Conservation (phyloP, 2,888 invertebrate genomes). For the Eurytoma adleriae region DNA sequence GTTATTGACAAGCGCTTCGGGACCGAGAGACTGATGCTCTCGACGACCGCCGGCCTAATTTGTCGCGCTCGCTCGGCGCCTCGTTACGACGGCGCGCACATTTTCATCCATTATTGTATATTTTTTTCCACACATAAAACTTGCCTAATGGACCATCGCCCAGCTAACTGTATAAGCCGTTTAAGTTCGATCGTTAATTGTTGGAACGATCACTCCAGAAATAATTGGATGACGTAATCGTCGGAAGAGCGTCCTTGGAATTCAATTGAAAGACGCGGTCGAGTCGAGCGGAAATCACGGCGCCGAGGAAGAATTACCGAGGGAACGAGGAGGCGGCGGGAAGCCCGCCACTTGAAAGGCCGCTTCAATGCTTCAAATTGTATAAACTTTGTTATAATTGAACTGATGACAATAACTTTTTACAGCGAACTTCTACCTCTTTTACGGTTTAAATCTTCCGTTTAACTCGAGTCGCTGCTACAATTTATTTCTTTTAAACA, state of each 20-base stretch:
- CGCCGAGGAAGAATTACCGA: conserved; percentile 45
- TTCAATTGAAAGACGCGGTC: conserved; percentile 59
- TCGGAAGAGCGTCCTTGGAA: conserved; percentile 60
- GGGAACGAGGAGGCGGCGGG: conserved; percentile 34
- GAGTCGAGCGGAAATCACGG: conserved; percentile 61
- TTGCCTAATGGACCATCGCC: conserved; percentile 46
- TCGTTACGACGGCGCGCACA: not conserved
- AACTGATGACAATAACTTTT: conserved; percentile 51
- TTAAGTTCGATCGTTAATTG: conserved; percentile 66
- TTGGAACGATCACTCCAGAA: conserved; percentile 67
- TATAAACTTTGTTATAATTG: conserved; percentile 53
- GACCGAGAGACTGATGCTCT: not conserved
- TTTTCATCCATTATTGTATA: not conserved
- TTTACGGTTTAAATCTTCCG: conserved; percentile 13
- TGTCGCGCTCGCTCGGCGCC: not conserved
- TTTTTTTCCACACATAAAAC: conserved; percentile 22
- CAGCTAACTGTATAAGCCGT: conserved; percentile 41
- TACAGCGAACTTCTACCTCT: conserved; percentile 20
- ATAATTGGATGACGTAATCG: conserved; percentile 70
- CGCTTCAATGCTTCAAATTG: conserved; percentile 38
- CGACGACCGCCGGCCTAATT: conserved; percentile 23
- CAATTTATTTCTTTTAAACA: not conserved
- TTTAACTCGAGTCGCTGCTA: conserved; percentile 3
- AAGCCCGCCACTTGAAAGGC: conserved; percentile 31
- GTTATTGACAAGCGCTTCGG: conserved; percentile 37